Evolutionary conservation across 2,797 vertebrate species (phyloP).

Genomic region (Ispidina lecontei): DNA sequence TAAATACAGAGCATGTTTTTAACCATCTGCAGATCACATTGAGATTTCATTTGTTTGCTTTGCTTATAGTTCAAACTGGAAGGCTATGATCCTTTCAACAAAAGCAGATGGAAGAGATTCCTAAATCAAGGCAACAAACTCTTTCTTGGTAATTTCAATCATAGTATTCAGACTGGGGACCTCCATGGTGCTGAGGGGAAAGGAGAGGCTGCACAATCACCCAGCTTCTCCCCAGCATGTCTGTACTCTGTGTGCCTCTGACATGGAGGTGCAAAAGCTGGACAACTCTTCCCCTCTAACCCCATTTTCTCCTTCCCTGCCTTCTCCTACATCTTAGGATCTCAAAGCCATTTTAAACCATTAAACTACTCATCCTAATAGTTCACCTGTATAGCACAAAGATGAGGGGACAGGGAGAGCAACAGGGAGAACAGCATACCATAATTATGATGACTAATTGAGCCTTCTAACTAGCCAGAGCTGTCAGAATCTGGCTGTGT

Average conservation of each 20-base stretch:
- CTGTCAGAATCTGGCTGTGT: constrained; percentile 42
- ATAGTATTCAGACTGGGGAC: background rate
- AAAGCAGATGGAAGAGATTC: background rate
- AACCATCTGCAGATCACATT: background rate
- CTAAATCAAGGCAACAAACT: background rate
- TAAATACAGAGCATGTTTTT: background rate
- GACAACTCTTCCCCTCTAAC: background rate
- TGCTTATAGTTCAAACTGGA: background rate
- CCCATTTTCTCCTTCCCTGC: background rate
- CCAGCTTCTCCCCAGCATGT: background rate
- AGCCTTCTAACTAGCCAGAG: constrained; percentile 15
- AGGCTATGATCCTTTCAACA: background rate
- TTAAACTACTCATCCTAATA: background rate
- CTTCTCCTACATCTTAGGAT: background rate
- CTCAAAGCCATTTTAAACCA: background rate
- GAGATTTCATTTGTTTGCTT: background rate
- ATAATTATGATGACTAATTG: constrained; percentile 18
- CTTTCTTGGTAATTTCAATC: background rate
- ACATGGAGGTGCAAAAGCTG: accelerated
- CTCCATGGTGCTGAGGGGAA: background rate
- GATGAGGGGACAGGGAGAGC: background rate
- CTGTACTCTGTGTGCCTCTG: accelerated
- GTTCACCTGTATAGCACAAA: background rate
- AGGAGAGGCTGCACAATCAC: background rate
- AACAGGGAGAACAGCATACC: background rate